Percentiles rank a stretch among this genome's conserved stretches.
phyloP scores from a whole-genome alignment of 2,113 vertebrate species.

The Raphicerus campestris region DNA sequence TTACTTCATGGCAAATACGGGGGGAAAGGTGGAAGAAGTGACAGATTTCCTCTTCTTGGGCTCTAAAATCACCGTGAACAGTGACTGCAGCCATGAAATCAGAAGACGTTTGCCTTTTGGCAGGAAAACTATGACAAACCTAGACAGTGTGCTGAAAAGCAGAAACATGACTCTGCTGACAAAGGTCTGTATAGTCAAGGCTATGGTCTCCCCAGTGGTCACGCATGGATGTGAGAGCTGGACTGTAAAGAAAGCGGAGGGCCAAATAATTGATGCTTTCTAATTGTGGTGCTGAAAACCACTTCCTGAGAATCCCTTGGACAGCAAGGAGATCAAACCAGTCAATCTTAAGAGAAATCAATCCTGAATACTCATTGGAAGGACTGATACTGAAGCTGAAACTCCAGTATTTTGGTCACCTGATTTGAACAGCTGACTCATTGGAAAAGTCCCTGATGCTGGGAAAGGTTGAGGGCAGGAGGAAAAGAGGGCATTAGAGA shows the following conservation, averaged over 20 bases:
- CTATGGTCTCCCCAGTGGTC: not conserved
- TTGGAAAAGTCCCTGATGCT: not conserved
- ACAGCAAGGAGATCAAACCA: not conserved
- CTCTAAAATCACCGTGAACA: not conserved
- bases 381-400: not conserved
- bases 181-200: not conserved
- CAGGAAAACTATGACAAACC: not conserved
- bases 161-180: not conserved
- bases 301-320: not conserved
- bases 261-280: not conserved
- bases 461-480: not conserved
- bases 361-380: not conserved
- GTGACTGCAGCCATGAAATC: not conserved
- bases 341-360: not conserved
- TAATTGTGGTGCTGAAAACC: not conserved
- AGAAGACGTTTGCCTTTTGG: not conserved
- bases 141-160: not conserved
- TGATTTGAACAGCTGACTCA: not conserved
- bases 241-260: not conserved
- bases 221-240: not conserved
- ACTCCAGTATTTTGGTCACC: not conserved
- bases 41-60: not conserved
- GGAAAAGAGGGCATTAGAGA: not conserved
- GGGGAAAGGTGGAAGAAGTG: not conserved
- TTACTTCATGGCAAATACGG: not conserved